A percentile compares a stretch with the other conserved stretches of the same genome.
Evolutionary conservation across 2,113 vertebrate genomes (phyloP).

Genomic region (Chiloscyllium plagiosum): DNA sequence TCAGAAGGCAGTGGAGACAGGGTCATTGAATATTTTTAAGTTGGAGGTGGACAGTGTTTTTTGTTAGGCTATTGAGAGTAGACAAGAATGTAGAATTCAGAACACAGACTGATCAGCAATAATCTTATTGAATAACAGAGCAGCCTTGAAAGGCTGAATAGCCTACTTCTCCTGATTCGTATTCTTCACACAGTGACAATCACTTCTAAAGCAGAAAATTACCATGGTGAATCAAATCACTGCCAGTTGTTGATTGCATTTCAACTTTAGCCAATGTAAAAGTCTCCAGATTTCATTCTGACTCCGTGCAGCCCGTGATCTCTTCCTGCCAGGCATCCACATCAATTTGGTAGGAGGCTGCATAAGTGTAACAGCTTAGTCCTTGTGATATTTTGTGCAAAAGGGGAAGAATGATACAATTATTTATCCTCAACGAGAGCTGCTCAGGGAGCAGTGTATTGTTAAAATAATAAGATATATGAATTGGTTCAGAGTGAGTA

Average conservation of each 20-base stretch:
- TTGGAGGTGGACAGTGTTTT: too few species aligned
- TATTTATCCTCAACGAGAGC: not conserved
- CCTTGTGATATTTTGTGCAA: not conserved
- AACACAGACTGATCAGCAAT: too few species aligned
- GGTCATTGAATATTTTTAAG: too few species aligned
- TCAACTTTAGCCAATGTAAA: not conserved
- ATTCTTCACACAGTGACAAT: not conserved
- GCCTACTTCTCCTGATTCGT: too few species aligned
- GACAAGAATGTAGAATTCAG: too few species aligned
- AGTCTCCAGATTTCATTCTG: not conserved
- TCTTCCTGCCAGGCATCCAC: too few species aligned
- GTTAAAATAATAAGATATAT: not conserved
- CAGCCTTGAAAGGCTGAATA: too few species aligned
- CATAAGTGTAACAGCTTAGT: not conserved
- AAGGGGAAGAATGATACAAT: not conserved
- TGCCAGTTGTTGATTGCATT: not conserved
- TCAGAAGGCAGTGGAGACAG: too few species aligned
- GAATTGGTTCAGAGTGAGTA: not conserved
- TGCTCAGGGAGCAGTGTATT: not conserved
- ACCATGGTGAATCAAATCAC: not conserved
- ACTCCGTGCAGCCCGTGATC: not conserved
- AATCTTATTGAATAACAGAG: too few species aligned
- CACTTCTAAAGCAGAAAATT: not conserved
- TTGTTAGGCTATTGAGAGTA: too few species aligned
- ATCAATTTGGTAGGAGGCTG: not conserved